Conservation (phyloP, 1,140 invertebrate species). For the Drosophila melanica region DNA sequence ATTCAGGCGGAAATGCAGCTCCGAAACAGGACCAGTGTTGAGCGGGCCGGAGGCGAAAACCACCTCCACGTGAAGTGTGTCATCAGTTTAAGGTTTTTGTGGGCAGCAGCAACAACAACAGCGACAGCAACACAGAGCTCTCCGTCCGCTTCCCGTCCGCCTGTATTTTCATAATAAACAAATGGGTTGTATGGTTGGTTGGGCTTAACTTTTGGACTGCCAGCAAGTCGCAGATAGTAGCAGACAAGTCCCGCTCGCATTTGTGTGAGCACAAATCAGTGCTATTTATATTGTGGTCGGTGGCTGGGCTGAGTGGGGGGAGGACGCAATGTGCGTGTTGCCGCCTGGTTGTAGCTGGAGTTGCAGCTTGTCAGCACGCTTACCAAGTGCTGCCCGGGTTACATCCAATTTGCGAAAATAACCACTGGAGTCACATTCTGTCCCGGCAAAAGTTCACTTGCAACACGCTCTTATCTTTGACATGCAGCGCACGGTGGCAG, state of each 20-base stretch:
- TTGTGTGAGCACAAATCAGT: constrained; percentile 79
- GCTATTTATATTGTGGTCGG: constrained; percentile 77
- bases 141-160: constrained; percentile 24
- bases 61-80: constrained; percentile 79
- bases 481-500: constrained; percentile 34
- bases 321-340: constrained; percentile 27
- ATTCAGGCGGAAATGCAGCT: constrained; percentile 80
- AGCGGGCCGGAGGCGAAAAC: constrained; percentile 64
- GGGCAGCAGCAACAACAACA: constrained; percentile 48
- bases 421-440: constrained; percentile 17
- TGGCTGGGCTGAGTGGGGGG: constrained; percentile 24
- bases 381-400: constrained; percentile 49
- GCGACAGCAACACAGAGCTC: constrained; percentile 8
- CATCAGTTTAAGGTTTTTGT: constrained; percentile 82
- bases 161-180: constrained; percentile 80
- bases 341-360: constrained; percentile 8
- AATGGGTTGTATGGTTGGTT: constrained; percentile 77
- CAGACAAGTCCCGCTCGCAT: constrained; percentile 49
- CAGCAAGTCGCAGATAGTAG: constrained; percentile 64
- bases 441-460: constrained; percentile 42
- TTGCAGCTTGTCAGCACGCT: constrained; percentile 62
- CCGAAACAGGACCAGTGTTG: constrained; percentile 50
- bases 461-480: constrained; percentile 52
- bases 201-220: constrained; percentile 77
- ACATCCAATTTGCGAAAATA: constrained; percentile 68